phyloP scores from a whole-genome alignment of 92 coral and sea anemone genomes.

The Micromussa lordhowensis region DNA sequence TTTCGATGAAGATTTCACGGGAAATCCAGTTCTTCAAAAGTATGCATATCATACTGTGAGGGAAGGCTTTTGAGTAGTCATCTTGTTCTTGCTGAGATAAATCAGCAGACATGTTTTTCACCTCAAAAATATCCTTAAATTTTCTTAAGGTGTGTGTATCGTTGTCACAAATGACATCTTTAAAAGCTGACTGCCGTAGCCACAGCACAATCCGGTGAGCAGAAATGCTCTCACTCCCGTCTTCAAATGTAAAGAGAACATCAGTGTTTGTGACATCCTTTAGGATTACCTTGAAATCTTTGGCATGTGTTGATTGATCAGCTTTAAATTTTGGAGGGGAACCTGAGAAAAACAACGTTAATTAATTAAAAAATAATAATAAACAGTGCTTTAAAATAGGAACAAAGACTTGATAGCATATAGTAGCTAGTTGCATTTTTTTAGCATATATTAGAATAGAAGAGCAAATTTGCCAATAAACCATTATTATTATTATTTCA shows the following conservation, averaged over 20 bases:
- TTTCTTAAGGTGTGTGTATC: not conserved
- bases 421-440: no score
- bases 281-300: slow-evolving; percentile 55
- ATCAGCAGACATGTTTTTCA: not conserved
- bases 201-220: slow-evolving; percentile 76
- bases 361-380: no score
- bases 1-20: slow-evolving; percentile 28
- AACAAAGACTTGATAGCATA: not conserved
- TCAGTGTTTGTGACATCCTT: slow-evolving; percentile 53
- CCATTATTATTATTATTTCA: no score
- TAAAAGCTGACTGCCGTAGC: slow-evolving; percentile 56
- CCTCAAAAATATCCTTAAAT: slow-evolving; percentile 2
- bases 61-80: not conserved
- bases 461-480: no score
- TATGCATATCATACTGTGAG: slow-evolving; percentile 24
- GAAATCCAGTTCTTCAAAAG: slow-evolving; percentile 51
- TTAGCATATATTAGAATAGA: no score
- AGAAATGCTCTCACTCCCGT: slow-evolving; percentile 54
- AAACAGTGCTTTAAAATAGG: not conserved
- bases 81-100: not conserved
- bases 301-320: slow-evolving; percentile 51
- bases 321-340: slow-evolving; percentile 50
- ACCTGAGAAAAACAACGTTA: slow-evolving; percentile 20
- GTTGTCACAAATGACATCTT: slow-evolving; percentile 31
- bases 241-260: slow-evolving; percentile 61